phyloP scores from a whole-genome alignment of 2,888 invertebrate genomes.

The Drosophila demipolita region DNA sequence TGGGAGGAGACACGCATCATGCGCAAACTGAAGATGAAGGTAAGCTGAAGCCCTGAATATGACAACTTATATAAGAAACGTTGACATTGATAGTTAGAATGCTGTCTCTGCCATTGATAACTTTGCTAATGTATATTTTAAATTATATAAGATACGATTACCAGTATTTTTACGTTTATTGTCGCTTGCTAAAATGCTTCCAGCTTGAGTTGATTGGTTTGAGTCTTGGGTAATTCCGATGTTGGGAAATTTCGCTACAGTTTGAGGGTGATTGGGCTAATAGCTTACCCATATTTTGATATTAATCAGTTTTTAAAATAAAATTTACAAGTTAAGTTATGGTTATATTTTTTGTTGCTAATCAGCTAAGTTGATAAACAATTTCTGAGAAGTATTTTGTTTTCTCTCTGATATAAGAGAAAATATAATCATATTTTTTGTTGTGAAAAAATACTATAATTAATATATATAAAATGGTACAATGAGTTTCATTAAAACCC shows the following conservation, averaged over 20 bases:
- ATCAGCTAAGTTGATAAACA: neutral
- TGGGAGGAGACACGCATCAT: conserved; percentile 85
- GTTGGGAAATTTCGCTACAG: neutral
- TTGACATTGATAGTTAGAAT: conserved; percentile 3
- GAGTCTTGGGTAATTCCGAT: conserved; percentile 18
- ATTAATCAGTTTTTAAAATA: neutral
- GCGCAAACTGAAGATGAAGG: conserved; percentile 84
- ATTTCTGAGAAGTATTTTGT: neutral
- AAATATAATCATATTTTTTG: neutral
- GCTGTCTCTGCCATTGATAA: conserved; percentile 11
- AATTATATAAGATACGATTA: neutral
- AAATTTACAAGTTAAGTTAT: no score
- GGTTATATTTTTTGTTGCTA: no score
- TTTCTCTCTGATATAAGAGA: neutral
- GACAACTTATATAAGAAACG: conserved; percentile 4
- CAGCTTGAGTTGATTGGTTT: conserved; percentile 8
- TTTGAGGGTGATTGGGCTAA: neutral
- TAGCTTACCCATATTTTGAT: no score
- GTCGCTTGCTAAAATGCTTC: neutral
- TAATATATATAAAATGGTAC: neutral
- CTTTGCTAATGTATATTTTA: neutral
- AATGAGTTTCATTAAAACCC: no score
- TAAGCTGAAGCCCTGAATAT: conserved; percentile 54
- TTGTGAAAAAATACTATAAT: neutral
- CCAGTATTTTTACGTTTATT: conserved; percentile 5